Conservation (phyloP, 2,113 vertebrate species). For the Gambusia holbrooki region DNA sequence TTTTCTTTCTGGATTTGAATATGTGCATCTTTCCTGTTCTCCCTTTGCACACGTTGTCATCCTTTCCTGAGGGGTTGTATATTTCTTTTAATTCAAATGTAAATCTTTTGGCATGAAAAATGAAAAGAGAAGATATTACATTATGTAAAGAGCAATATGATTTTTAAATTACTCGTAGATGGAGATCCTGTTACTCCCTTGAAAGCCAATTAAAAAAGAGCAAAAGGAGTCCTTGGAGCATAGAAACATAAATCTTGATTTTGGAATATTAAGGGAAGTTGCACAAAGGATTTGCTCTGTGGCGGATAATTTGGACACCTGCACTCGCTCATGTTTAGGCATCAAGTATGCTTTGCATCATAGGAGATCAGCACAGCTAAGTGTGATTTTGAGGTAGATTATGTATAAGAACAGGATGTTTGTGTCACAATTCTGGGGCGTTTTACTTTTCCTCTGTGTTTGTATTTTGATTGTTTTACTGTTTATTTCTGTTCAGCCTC, state of each 20-base stretch:
- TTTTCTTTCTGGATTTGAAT: background rate
- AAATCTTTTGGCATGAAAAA: background rate
- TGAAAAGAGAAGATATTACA: constrained; percentile 8
- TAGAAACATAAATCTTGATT: background rate
- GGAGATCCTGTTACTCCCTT: background rate
- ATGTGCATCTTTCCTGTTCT: background rate
- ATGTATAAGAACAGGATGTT: constrained; percentile 72
- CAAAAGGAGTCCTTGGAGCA: background rate
- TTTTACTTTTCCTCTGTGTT: too few relatives aligned
- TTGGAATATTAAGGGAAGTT: background rate
- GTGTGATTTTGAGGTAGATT: constrained; percentile 67
- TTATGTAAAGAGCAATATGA: background rate
- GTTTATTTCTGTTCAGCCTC: too few relatives aligned
- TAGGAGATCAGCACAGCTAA: constrained; percentile 48
- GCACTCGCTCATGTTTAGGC: constrained; percentile 10
- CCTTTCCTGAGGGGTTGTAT: constrained; percentile 8
- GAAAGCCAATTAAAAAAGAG: constrained; percentile 1
- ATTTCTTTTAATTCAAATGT: constrained; percentile 24
- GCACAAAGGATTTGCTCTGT: constrained; percentile 1
- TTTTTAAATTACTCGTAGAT: constrained; percentile 6
- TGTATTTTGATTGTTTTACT: too few relatives aligned
- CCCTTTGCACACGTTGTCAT: constrained; percentile 28
- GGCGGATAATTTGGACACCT: constrained; percentile 22
- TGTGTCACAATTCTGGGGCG: background rate
- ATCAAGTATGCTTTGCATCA: constrained; percentile 38